A percentile compares a stretch with the other conserved stretches of the same genome.
Evolutionary conservation across 2,888 invertebrate species (phyloP).

Genomic region (Nowickia ferox): DNA sequence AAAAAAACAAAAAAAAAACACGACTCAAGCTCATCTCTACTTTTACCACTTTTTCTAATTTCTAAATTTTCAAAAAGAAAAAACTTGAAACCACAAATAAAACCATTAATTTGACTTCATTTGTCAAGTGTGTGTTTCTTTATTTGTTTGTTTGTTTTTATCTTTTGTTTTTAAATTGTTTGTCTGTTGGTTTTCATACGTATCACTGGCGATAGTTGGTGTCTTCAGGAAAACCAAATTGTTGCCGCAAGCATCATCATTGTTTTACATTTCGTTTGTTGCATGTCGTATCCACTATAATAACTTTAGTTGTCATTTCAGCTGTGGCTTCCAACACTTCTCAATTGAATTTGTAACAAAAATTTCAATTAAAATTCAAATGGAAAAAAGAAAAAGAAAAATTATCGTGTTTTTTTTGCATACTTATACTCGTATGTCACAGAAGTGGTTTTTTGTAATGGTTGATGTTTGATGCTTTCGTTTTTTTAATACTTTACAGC

Average conservation of each 20-base stretch:
- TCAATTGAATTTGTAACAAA: constrained; percentile 1
- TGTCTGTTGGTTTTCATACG: background rate
- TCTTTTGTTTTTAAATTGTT: background rate
- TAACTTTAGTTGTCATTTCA: background rate
- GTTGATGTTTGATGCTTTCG: background rate
- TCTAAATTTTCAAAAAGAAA: too few species aligned
- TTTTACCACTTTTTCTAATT: background rate
- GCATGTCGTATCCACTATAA: background rate
- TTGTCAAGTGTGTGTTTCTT: background rate
- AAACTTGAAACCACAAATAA: background rate
- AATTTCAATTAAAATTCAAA: constrained; percentile 10
- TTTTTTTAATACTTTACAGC: too few species aligned
- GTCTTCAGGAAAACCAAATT: background rate
- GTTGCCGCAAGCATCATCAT: background rate
- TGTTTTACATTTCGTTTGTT: background rate
- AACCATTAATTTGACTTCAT: constrained; percentile 3
- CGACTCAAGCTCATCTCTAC: too few species aligned
- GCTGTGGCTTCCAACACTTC: background rate
- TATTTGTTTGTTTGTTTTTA: background rate
- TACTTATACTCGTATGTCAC: background rate
- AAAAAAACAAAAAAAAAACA: too few species aligned
- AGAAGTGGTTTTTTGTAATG: background rate
- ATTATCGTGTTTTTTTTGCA: background rate
- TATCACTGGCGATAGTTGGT: background rate
- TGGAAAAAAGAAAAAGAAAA: background rate